A percentile compares a stretch with the other conserved stretches of the same genome.
Evolutionary conservation across 2,797 vertebrate genomes (phyloP).

Genomic region (Hypotaenidia philippensis): DNA sequence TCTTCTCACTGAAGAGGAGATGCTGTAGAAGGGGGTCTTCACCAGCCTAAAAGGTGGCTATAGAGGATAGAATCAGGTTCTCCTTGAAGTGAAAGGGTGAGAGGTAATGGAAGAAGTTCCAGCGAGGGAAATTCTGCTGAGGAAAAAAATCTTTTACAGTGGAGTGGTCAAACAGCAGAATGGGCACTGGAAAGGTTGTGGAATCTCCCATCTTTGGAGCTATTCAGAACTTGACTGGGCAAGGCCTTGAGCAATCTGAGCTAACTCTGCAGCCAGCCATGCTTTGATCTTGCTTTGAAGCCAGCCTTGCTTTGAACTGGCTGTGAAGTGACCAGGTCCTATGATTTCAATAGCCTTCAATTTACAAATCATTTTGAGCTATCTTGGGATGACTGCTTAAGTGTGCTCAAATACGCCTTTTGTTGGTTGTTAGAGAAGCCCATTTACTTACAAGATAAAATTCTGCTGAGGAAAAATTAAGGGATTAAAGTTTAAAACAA

Average conservation of each 20-base stretch:
- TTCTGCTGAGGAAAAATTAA: not conserved
- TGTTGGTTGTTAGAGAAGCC: not conserved
- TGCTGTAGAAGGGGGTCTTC: fast-evolving
- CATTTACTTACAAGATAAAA: not conserved
- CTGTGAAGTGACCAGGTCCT: not conserved
- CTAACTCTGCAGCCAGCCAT: not conserved
- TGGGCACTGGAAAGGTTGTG: not conserved
- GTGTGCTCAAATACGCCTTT: not conserved
- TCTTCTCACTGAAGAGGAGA: not conserved
- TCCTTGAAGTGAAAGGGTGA: not conserved
- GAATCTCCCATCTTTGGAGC: not conserved
- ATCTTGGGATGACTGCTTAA: not conserved
- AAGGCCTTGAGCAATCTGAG: not conserved
- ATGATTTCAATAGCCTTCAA: not conserved
- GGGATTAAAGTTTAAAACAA: not conserved
- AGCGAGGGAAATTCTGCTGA: not conserved
- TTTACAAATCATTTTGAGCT: not conserved
- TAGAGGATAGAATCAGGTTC: not conserved
- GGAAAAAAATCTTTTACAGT: not conserved
- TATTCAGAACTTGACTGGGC: not conserved
- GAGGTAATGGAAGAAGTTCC: not conserved
- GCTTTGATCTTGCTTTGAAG: conserved; percentile 14
- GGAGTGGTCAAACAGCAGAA: not conserved
- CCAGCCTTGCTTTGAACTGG: not conserved
- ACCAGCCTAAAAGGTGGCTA: not conserved